Evolutionary conservation across 2,797 vertebrate genomes (phyloP), one percentile per base, ranked within the genome.

Genomic region (Chaetodon trifasciatus): DNA sequence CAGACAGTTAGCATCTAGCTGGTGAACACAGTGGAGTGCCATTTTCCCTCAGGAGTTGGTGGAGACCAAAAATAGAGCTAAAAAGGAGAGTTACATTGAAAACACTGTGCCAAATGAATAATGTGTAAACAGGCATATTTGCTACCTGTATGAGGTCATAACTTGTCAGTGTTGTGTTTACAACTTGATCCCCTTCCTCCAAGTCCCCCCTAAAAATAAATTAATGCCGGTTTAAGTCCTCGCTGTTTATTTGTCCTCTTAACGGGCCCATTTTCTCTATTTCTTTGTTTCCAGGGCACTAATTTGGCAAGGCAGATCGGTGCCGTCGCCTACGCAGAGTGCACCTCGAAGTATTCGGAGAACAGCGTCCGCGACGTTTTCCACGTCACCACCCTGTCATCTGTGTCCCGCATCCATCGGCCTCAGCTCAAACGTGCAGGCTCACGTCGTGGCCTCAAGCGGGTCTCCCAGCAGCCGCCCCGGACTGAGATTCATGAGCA

Each of bases 301-400:
- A 93, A 93, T 1, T 88, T 98, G 93, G 98, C 98, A 0, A 94
- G 96, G 91, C 97, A 98, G 94, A 96, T 98, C 0, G 97, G 97
- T 0, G 97, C 97, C 0, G 97, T 96, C 82, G 98, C 97, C 5
- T 99, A 99, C 0, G 94, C 97, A 0, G 98, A 99, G 85, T 99
- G 98, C 90, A 98, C 98, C 10, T 97, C 97, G 8, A 96, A 97
- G 81, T 97, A 96, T 1, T 99, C 97, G 0, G 97, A 99, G 94
- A 97, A 97, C 96, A 98, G 97, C 37, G 97, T 99, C 16, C 95
- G 98, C 21, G 98, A 99, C 1, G 98, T 99, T 19, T 98, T 99
- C 79, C 98, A 99, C 0, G 93, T 98, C 70, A 97, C 98, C 91
- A 98, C 97, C 0, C 93, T 99, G 71, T 96, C 97, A 3, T 97